These are phyloP conservation scores for Andrena haemorrhoa DNA, from an alignment of 2,888 invertebrate genomes.

Conservation along the genomic window DNA sequence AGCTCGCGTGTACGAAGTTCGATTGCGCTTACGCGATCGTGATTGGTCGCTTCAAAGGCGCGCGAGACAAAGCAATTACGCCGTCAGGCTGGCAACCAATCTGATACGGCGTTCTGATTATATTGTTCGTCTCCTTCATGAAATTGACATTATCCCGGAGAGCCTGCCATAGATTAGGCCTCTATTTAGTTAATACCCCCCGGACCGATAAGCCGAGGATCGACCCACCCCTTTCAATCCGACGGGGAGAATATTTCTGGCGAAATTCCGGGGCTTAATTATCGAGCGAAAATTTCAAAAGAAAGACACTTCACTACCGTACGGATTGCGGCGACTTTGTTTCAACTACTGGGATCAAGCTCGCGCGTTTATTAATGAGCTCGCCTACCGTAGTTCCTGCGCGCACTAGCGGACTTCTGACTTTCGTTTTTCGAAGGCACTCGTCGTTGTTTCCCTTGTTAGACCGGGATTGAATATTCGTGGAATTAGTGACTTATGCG, in stretches of 20 bases:
- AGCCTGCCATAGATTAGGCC: not conserved
- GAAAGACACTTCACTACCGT: not conserved
- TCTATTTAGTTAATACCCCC: not conserved
- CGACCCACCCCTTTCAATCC: not conserved
- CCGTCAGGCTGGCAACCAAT: constrained; percentile 34
- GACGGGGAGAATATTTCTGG: not conserved
- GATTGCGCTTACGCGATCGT: constrained; percentile 39
- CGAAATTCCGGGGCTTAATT: not conserved
- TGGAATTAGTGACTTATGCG: too few relatives aligned
- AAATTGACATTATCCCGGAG: constrained; percentile 35
- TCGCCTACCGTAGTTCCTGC: constrained; percentile 27
- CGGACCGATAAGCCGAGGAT: not conserved
- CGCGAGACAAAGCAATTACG: constrained; percentile 55
- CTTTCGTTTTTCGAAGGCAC: constrained; percentile 16
- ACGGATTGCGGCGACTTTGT: not conserved
- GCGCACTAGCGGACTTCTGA: not conserved
- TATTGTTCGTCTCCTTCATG: constrained; percentile 44
- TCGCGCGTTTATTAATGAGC: constrained; percentile 29
- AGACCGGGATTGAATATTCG: not conserved
- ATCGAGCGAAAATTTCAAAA: not conserved
- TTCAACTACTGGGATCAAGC: constrained; percentile 14
- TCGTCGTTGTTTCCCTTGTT: not conserved
- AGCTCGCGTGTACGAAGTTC: constrained; percentile 23
- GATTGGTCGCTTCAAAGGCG: constrained; percentile 45
- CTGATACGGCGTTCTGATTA: constrained; percentile 46